Percentiles rank a stretch among this genome's conserved stretches.
Conservation (phyloP, 2,888 invertebrate species). For the Pseudanteris insignis region DNA sequence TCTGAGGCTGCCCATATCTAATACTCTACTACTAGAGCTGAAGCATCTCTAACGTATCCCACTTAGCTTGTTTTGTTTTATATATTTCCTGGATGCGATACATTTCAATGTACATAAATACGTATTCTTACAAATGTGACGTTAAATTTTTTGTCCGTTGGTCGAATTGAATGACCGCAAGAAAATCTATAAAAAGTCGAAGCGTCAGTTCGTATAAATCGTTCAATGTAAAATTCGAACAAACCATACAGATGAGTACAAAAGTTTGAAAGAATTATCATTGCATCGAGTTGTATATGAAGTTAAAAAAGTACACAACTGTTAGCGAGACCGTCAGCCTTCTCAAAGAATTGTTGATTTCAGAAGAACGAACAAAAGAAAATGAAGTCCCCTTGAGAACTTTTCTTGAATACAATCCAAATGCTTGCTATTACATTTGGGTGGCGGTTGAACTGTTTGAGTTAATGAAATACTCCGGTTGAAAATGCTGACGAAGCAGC, state of each 20-base stretch:
- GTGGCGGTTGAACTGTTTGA: conserved; percentile 47
- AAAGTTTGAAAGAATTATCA: too few relatives aligned
- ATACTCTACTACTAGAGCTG: conserved; percentile 28
- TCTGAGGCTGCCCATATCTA: conserved; percentile 24
- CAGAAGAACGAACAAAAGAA: conserved; percentile 43
- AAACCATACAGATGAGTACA: too few relatives aligned
- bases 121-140: conserved; percentile 1
- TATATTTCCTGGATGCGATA: conserved; percentile 9
- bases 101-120: conserved; percentile 1
- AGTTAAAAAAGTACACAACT: conserved; percentile 23
- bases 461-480: conserved; percentile 55
- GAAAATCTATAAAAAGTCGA: too few relatives aligned
- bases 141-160: too few relatives aligned
- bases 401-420: conserved; percentile 54
- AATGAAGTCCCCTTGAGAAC: conserved; percentile 43
- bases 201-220: too few relatives aligned
- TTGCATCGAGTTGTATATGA: conserved; percentile 13
- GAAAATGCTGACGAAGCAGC: conserved; percentile 48
- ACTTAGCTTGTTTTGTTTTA: conserved; percentile 10
- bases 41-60: conserved; percentile 8
- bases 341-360: conserved; percentile 41
- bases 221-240: too few relatives aligned
- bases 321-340: conserved; percentile 30
- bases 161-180: too few relatives aligned
- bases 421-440: conserved; percentile 51